Percentiles rank a stretch among this genome's conserved stretches.
phyloP scores from a whole-genome alignment of 2,113 vertebrate species.

The Sula dactylatra region DNA sequence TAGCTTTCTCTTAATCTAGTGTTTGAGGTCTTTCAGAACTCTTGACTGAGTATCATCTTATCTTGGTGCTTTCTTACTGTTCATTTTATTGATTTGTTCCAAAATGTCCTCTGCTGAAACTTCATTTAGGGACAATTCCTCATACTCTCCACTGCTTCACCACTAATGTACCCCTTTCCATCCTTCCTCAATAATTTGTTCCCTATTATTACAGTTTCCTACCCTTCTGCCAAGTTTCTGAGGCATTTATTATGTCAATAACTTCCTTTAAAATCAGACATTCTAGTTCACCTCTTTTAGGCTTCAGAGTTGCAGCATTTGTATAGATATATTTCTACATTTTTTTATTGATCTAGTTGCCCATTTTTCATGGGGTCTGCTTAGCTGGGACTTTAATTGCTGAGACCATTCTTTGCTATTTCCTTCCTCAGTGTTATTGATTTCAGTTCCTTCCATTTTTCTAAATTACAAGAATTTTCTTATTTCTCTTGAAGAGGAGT shows the following conservation, averaged over 20 bases:
- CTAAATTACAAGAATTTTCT: not conserved
- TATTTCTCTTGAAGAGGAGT: not conserved
- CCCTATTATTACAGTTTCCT: slow-evolving; percentile 39
- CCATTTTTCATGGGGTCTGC: slow-evolving; percentile 30
- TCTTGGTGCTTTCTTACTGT: slow-evolving; percentile 43
- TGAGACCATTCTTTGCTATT: slow-evolving; percentile 31
- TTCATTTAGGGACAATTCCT: slow-evolving; percentile 64
- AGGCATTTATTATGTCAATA: slow-evolving; percentile 60
- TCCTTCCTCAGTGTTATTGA: slow-evolving; percentile 44
- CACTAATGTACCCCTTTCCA: slow-evolving; percentile 51
- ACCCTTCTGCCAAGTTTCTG: slow-evolving; percentile 47
- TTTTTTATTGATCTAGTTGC: slow-evolving; percentile 42
- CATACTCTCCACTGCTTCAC: slow-evolving; percentile 19
- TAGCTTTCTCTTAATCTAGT: slow-evolving; percentile 57
- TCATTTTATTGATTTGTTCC: slow-evolving; percentile 56
- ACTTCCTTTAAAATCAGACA: slow-evolving; percentile 31
- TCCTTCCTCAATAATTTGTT: slow-evolving; percentile 25
- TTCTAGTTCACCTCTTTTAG: slow-evolving; percentile 22
- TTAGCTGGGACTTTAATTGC: slow-evolving; percentile 53
- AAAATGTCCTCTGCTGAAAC: slow-evolving; percentile 56
- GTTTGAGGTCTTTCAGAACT: slow-evolving; percentile 45
- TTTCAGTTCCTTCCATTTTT: slow-evolving; percentile 5
- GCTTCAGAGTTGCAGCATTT: slow-evolving; percentile 12
- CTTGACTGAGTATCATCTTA: slow-evolving; percentile 50
- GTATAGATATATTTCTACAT: slow-evolving; percentile 29